Evolutionary conservation across 2,113 vertebrate genomes (phyloP), one percentile per base, ranked within the genome.

Genomic region (Chlorodrepanis virens): DNA sequence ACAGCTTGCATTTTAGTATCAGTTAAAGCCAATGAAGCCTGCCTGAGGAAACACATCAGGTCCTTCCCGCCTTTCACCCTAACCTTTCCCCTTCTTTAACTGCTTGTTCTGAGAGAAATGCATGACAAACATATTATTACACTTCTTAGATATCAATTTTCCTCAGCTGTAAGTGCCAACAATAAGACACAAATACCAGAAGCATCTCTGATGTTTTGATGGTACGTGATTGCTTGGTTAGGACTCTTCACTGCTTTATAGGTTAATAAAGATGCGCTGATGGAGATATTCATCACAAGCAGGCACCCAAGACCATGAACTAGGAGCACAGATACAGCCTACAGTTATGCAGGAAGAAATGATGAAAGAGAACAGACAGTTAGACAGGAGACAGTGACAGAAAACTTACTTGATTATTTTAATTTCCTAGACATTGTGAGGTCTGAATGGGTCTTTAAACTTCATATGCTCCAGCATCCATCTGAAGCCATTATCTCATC

Each of bases 401-500:
- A 95, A 96, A 90, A 84, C 52, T 74, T 65, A 52, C 44, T 61
- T 52, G 85, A 88, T 96, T 77, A 74, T 94, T 97, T 97, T 96
- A 80, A 97, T 97, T 97, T 97, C 91, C 92, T 96, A 97, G 96
- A 94, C 75, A 86, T n/a, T 64, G 33, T 10, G 18, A 79, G 52
- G 82, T 65, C 80, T 67, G 70, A 93, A 83, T 42, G 40, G 27
- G 80, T 94, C 86, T 97, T 95, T 91, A 97, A 96, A 93, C 96
- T 96, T 97, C 95, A 93, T 97, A 94, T 12, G 76, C 82, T 87
- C 89, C 57, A 92, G 92, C 91, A 93, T 97, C 97, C 96, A 76
- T 96, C 96, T 98, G 79, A 80, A 35, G 85, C 79, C 93, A 90
- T 97, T 97, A 97, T 97, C 97, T 96, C 40, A 2, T 81, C 83